These are phyloP conservation scores for Drosophila seguyi DNA, from an alignment of 1,140 invertebrate species.

Conservation along the genomic window DNA sequence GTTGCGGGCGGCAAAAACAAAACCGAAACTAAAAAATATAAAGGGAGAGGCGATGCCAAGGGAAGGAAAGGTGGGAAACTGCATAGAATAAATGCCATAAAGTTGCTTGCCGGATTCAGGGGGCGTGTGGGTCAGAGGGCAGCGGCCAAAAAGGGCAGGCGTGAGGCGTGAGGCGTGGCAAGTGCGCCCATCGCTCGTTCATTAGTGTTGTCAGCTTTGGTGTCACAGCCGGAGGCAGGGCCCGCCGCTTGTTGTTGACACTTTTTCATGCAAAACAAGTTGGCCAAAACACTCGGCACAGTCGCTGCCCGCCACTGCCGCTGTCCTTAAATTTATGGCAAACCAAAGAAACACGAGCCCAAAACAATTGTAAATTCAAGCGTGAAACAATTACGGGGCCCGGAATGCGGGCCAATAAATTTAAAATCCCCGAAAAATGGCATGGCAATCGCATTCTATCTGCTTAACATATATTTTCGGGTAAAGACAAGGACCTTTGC, in stretches of 20 bases:
- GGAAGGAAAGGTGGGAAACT: conserved; percentile 59
- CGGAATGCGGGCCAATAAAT: conserved; percentile 73
- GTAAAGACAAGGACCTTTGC: conserved; percentile 27
- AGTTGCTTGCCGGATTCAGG: conserved; percentile 39
- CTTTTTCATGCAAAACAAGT: conserved; percentile 65
- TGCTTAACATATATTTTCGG: conserved; percentile 69
- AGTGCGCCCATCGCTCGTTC: conserved; percentile 57
- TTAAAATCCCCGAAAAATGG: conserved; percentile 41
- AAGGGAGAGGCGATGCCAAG: conserved; percentile 2
- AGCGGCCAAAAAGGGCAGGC: conserved; percentile 1
- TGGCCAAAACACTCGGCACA: conserved; percentile 34
- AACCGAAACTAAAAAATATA: conserved; percentile 21
- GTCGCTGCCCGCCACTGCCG: not conserved
- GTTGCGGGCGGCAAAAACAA: conserved; percentile 55
- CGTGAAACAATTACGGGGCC: conserved; percentile 43
- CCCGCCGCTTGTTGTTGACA: conserved; percentile 62
- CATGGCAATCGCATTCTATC: conserved; percentile 61
- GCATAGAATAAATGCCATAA: conserved; percentile 76
- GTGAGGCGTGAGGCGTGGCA: conserved; percentile 14
- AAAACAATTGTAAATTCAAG: conserved; percentile 60
- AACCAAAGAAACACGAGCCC: conserved; percentile 24
- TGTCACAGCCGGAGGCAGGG: conserved; percentile 62
- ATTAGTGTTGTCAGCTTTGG: conserved; percentile 77
- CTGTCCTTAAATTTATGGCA: conserved; percentile 47
- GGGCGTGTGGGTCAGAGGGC: conserved; percentile 15